Base-by-base conservation (phyloP, 2,888 invertebrate genomes). In the Schizotus pectinicornis region DNA sequence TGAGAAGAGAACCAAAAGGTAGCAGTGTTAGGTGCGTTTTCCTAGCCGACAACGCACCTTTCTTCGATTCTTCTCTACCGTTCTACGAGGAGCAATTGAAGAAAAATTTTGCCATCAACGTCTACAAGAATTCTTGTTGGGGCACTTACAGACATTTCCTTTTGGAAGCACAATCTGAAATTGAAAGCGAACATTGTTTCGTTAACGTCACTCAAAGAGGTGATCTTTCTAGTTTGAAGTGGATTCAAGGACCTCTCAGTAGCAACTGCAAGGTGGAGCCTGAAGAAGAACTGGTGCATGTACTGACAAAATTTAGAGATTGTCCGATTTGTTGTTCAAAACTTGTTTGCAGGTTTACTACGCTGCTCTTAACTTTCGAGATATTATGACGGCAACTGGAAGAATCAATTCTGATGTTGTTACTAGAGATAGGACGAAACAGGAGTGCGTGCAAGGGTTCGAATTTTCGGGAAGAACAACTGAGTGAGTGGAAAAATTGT, bases 341-440 rank as follows among this genome's bases (percentile, higher is more conserved):
- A 12, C n/a, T 6, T 42, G n/a, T n/a, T 62, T 58, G 6, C 30
- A 70, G 65, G 57, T 64, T 3, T 85, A 89, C 69, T 94, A 91
- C 74, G 81, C 93, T 0, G 86, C 95, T 0, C 77, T 98, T 8
- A 98, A 98, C 81, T 98, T 97, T 86, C 88, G 94, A 72, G 98
- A 98, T 77, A 83, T 98, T 0, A 97, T 98, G 98, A 83, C 94
- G 0, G 94, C 96, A 0, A 93, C 93, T 0, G 97, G 95, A 1
- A 94, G 94, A 73, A 84, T 98, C 3, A 88, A 91, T 3, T 86
- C 88, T 0, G 96, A 97, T 74, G 86, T 92, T 0, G 86, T 92
- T 0, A 90, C 91, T 0, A 83, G 83, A 32, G 83, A 82, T 0
- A 81, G 89, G n/a, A 73, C 85, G 30, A 81, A 84, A 7, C 86